Percentiles rank a stretch among this genome's conserved stretches.
These are phyloP conservation scores for Neolamprologus caudopunctatus DNA, from an alignment of 2,113 vertebrate species.

Conservation along the genomic window DNA sequence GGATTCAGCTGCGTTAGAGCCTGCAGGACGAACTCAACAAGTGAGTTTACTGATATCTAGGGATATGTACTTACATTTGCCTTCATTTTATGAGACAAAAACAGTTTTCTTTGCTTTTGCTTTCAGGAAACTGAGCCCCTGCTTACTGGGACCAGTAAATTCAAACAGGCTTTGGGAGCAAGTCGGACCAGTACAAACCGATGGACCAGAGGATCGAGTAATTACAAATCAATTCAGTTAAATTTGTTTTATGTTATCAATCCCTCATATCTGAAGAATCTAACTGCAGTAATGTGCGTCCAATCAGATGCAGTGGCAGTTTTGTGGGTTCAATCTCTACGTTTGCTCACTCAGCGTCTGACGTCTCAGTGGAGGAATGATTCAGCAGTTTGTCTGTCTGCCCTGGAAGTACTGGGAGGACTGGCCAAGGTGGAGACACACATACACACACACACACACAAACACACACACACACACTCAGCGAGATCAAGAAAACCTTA, in stretches of 20 bases:
- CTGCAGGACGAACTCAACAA: slow-evolving; percentile 77
- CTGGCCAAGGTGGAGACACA: slow-evolving; percentile 79
- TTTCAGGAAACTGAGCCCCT: neutral
- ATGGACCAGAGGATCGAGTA: neutral
- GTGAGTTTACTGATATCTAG: slow-evolving; percentile 56
- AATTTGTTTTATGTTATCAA: neutral
- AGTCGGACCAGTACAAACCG: neutral
- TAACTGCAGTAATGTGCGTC: neutral
- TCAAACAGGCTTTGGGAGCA: neutral
- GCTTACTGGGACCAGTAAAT: neutral
- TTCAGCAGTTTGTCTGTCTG: slow-evolving; percentile 88
- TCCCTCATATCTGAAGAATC: neutral
- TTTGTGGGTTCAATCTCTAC: slow-evolving; percentile 25
- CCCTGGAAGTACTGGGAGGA: slow-evolving; percentile 86
- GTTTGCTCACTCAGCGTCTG: slow-evolving; percentile 74
- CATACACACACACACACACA: neutral
- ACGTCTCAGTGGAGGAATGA: slow-evolving; percentile 88
- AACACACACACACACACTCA: neutral
- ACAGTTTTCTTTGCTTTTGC: neutral
- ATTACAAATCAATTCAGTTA: neutral
- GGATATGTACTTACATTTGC: neutral
- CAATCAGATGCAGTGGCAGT: neutral
- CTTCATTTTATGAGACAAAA: neutral
- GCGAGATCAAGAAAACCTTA: neutral
- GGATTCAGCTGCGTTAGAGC: slow-evolving; percentile 82